phyloP scores from a whole-genome alignment of 2,113 vertebrate genomes.

The Peromyscus leucopus region DNA sequence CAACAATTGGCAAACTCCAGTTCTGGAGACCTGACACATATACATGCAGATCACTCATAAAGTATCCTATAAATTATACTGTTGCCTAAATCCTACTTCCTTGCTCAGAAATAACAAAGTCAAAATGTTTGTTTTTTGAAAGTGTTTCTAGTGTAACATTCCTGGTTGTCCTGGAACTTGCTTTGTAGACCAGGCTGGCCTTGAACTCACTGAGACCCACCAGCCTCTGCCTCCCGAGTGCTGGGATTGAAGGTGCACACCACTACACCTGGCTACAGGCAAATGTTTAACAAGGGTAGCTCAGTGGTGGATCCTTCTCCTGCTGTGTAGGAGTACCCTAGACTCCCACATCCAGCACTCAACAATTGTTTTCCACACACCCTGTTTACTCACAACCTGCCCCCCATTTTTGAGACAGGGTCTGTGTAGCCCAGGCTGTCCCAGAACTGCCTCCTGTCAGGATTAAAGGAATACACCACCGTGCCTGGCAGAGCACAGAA shows the following conservation, averaged over 20 bases:
- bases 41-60: background rate
- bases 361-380: background rate
- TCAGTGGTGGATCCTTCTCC: background rate
- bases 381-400: background rate
- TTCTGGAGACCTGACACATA: background rate
- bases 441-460: background rate
- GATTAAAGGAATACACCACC: background rate
- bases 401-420: background rate
- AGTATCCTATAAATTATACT: background rate
- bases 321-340: background rate
- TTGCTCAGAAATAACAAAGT: constrained; percentile 24
- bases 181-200: no score
- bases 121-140: background rate
- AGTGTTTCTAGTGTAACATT: no score
- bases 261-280: no score
- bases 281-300: background rate
- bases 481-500: background rate
- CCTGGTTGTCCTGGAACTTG: no score
- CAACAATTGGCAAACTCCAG: background rate
- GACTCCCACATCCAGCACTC: background rate
- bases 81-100: background rate
- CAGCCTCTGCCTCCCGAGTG: no score
- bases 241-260: no score
- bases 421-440: background rate
- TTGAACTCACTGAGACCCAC: no score